Percentiles rank a stretch among this genome's conserved stretches.
Evolutionary conservation across 2,797 vertebrate genomes (phyloP).

Genomic region (Carapus acus): DNA sequence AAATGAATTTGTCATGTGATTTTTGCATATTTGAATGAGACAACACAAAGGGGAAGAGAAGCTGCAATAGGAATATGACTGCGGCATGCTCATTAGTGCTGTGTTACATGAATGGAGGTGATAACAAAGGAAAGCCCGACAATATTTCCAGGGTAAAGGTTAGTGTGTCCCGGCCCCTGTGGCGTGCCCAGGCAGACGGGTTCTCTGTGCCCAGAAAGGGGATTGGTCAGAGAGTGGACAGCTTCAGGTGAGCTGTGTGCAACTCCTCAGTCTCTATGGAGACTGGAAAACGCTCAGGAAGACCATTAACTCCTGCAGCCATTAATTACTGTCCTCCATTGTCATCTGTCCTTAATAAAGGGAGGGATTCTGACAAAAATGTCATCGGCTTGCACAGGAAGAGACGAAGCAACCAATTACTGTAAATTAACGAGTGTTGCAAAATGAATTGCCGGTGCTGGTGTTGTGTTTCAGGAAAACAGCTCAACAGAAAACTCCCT

Average conservation of each 20-base stretch:
- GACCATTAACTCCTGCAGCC: conserved; percentile 55
- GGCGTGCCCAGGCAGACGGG: conserved; percentile 46
- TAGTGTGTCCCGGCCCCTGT: conserved; percentile 58
- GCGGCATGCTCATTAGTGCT: conserved; percentile 34
- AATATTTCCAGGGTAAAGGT: conserved; percentile 63
- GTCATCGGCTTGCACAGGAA: conserved; percentile 26
- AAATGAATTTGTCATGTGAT: conserved; percentile 44
- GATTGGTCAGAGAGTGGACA: conserved; percentile 61
- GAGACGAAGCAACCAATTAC: conserved; percentile 35
- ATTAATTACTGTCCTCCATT: conserved; percentile 61
- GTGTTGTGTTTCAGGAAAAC: conserved; percentile 29
- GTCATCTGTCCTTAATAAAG: conserved; percentile 58
- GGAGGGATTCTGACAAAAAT: conserved; percentile 41
- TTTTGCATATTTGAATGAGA: conserved; percentile 43
- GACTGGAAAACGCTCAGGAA: conserved; percentile 53
- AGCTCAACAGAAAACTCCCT: conserved; percentile 1
- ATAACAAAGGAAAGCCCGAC: conserved; percentile 50
- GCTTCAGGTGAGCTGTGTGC: conserved; percentile 57
- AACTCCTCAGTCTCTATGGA: conserved; percentile 55
- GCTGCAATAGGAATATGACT: conserved; percentile 21
- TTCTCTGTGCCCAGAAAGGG: conserved; percentile 39
- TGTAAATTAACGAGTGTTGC: conserved; percentile 33
- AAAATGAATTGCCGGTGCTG: conserved; percentile 19
- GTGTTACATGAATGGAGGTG: conserved; percentile 36
- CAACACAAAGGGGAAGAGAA: conserved; percentile 31